Evolutionary conservation across 2,888 invertebrate species (phyloP).

Genomic region (Holacanthella duospinosa): DNA sequence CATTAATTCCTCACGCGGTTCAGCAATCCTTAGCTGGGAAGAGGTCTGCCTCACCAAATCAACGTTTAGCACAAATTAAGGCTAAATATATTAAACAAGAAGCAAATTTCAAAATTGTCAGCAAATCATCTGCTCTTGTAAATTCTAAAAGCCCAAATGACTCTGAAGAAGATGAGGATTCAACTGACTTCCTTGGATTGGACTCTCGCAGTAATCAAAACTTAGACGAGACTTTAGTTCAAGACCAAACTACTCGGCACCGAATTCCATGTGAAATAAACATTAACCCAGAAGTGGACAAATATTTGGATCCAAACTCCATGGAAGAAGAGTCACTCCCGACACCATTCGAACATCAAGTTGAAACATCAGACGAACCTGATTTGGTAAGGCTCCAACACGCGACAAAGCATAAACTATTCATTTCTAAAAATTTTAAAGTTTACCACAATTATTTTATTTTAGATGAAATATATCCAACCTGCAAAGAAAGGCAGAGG

Average conservation of each 20-base stretch:
- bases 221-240: background rate
- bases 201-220: conserved; percentile 5
- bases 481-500: conserved; percentile 57
- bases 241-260: background rate
- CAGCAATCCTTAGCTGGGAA: conserved; percentile 24
- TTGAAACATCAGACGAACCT: conserved; percentile 9
- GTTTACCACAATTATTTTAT: too few species aligned
- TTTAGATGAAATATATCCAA: conserved; percentile 52
- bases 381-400: background rate
- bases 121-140: conserved; percentile 5
- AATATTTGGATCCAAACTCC: conserved; percentile 12
- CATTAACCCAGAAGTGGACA: conserved; percentile 1
- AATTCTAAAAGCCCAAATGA: conserved; percentile 33
- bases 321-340: conserved; percentile 25
- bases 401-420: background rate
- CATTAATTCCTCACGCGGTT: conserved; percentile 31
- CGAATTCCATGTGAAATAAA: background rate
- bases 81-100: conserved; percentile 33
- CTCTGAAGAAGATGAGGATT: conserved; percentile 32
- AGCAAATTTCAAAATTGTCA: conserved; percentile 20
- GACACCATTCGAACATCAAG: conserved; percentile 15
- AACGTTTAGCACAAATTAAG: conserved; percentile 27
- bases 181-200: conserved; percentile 30
- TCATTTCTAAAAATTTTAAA: background rate
- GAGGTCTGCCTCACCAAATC: conserved; percentile 21